Base-by-base conservation (phyloP, 2,888 invertebrate genomes). In the Harmothoe impar region DNA sequence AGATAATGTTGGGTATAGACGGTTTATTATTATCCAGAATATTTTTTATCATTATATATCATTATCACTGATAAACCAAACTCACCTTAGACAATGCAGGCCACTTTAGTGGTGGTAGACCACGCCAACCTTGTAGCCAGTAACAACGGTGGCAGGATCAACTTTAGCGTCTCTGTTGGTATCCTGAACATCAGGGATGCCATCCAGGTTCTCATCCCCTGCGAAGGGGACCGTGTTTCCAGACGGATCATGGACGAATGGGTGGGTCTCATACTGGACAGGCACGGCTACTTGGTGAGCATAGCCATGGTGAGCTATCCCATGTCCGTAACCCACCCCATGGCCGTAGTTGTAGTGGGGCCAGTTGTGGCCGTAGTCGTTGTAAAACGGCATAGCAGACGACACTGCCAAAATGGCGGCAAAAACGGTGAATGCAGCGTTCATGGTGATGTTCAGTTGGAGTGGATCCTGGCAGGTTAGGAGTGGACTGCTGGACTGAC, bases 131-230 rank as follows among this genome's bases (percentile, higher is more conserved):
- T 86, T 86, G 54, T 54, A 86, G 86, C 54, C 86, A n/a, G 29
- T 29, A 25, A 54, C 29, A 54, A 25, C 52, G 15, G 52, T 56
- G 12, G 52, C 33, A 12, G 86, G 86, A 52, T 86, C 86, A 5
- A 54, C 25, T 52, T 86, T 86, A 52, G 86, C 86, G 56, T 86
- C 86, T 20, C 86, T 52, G 54, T 86, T 86, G 15, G 86, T 86
- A 52, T 86, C 86, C 54, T 86, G 54, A 25, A 86, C 15, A 29
- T 86, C 86, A 10, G 54, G 86, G 31, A 86, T 23, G 20, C 86
- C 86, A 31, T 86, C 86, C 86, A 86, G 29, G 31, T 86, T 86
- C 86, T 86, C 86, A 29, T 86, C 86, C 7, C 86, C 86, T 54
- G 25, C 86, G 23, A 54, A 86, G 5, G 86, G 86, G 10, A 86